phyloP scores from a whole-genome alignment of 2,888 invertebrate genomes.

The Hypsopygia costalis region DNA sequence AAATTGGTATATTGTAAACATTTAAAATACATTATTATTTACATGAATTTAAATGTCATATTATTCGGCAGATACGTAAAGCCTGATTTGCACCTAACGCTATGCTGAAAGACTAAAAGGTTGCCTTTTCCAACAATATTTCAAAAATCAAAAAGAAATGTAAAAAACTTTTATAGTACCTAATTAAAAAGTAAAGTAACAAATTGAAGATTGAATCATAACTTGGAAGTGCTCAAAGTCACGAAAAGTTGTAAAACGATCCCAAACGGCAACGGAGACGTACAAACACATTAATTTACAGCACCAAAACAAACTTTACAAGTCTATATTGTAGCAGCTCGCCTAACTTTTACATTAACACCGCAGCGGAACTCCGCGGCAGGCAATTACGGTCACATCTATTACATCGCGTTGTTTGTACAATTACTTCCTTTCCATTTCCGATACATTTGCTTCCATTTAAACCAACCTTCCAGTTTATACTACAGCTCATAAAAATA shows the following conservation, averaged over 20 bases:
- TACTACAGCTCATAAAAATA: conserved; percentile 1
- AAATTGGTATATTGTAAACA: too few species aligned
- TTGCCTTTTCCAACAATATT: too few species aligned
- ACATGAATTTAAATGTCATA: too few species aligned
- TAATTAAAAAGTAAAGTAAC: conserved; percentile 11
- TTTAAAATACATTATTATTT: too few species aligned
- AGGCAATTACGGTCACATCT: conserved; percentile 64
- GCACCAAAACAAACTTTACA: conserved; percentile 66
- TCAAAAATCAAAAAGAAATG: too few species aligned
- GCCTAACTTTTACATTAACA: conserved; percentile 72
- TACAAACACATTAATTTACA: conserved; percentile 74
- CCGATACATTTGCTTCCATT: conserved; percentile 28
- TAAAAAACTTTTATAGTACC: too few species aligned
- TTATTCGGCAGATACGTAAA: too few species aligned
- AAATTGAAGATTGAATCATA: conserved; percentile 22
- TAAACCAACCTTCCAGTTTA: conserved; percentile 6
- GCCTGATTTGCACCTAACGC: too few species aligned
- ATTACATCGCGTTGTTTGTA: conserved; percentile 41
- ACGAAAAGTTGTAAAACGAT: conserved; percentile 36
- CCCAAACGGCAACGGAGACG: conserved; percentile 49
- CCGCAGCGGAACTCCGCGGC: conserved; percentile 29
- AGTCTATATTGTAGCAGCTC: conserved; percentile 51
- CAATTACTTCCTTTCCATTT: conserved; percentile 31
- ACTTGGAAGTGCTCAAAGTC: conserved; percentile 21
- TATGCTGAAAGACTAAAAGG: too few species aligned